Base-by-base conservation (phyloP, 1,140 invertebrate species). In the Lasioglossum albipes region DNA sequence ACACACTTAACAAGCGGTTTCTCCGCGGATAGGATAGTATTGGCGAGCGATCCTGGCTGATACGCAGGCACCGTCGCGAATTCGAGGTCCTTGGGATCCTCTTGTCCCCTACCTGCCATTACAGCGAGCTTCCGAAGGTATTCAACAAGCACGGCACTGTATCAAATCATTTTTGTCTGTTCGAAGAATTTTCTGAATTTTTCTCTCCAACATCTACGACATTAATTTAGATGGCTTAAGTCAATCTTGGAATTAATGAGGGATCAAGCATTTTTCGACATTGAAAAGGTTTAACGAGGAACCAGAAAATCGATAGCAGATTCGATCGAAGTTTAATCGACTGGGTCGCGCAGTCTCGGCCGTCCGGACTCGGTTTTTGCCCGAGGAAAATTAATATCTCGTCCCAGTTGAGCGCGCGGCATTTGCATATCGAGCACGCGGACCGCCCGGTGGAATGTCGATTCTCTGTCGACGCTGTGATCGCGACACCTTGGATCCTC, bases 1-100 rank as follows among this genome's bases (percentile, higher is more conserved):
- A 84, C 84, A 84, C 88, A 87, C 83, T 86, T 87, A 87, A 84
- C 78, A 22, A 81, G 72, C 81, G 81, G 78, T 86, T 86, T 87
- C 85, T 75, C 77, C 81, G 73, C 49, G 7, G 57, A 59, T 59
- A 41, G 73, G 66, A 75, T 69, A 72, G 66, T n/a, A 54, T 54
- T 18, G 52, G 59, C 67, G 41, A 49, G 66, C 41, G 13, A 57
- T 52, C 79, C 49, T 12, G 27, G 18, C 42, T 41, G 49, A 70
- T 65, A 73, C 27, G 20, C 76, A 57, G 76, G 69, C 73, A 73
- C 75, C 52, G 13, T 67, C 62, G 49, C 27, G 41, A 49, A 68
- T 49, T 49, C 13, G 54, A 20, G 27, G 49, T 75, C 52, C 16
- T 54, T 6, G 52, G 18, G 7, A 5, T 16, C 16, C 18, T 16